Evolutionary conservation across 2,797 vertebrate species (phyloP), one percentile per base, ranked within the genome.

Genomic region (Sternarchorhynchus goeldii): DNA sequence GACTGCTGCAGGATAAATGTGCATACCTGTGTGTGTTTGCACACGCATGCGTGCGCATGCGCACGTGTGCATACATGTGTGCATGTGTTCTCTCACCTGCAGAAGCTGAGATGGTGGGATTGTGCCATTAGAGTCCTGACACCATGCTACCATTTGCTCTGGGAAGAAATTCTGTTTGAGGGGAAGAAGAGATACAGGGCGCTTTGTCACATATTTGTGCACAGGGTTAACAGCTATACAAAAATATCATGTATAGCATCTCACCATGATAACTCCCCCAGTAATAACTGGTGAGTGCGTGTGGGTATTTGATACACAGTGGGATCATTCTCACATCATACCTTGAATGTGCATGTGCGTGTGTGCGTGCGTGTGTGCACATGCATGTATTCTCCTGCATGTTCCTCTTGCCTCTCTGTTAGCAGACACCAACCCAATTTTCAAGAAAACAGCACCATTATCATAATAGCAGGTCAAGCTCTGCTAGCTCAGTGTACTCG

Each of bases 91-190:
- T 1, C 85, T 89, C 94, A 99, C 97, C 96, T 99, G 97, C 88
- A 99, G 85, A 81, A 99, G 94, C 87, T 98, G 97, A 66, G 94
- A 95, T 82, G 94, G 96, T 82, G 95, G 95, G 88, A 96, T 95
- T 72, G 94, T 94, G 83, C 95, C 95, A 20, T 99, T 96, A 31
- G 96, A 93, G 86, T 96, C 96, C 82, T 98, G 96, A 92, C 96
- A 98, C 96, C 96, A 97, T 29, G 95, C 94, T 81, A 99, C 96
- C 97, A 99, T 99, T 89, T 98, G 96, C 77, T 99, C 97, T 34
- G 97, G 97, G 86, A 99, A 99, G 90, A 98, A 99, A 91, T 96
- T 97, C 97, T 99, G 86, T 71, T 25, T 41, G 55, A 64, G 86
- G 82, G 34, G 29, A 45, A 31, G 60, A 6, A 79, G 29, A 83